These are phyloP conservation scores for Prionailurus viverrinus DNA, from an alignment of 2,113 vertebrate species.

Conservation along the genomic window DNA sequence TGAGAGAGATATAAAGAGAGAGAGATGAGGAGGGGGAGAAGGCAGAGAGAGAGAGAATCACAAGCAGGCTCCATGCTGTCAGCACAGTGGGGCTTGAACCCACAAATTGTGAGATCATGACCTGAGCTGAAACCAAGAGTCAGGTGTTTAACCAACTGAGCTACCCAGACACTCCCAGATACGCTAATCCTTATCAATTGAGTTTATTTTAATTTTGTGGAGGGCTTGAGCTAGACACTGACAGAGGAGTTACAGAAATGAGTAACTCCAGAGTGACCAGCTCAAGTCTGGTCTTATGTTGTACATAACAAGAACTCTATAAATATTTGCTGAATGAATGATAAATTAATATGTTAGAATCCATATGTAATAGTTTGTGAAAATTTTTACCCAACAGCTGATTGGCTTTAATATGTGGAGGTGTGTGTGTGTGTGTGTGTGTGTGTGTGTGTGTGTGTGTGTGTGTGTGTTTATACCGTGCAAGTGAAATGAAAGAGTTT, in stretches of 20 bases:
- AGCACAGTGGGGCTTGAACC: too few species aligned
- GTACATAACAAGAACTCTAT: background rate
- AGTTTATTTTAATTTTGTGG: background rate
- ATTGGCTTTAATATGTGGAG: background rate
- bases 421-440: background rate
- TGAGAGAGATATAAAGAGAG: too few species aligned
- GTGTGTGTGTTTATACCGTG: background rate
- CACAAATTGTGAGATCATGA: too few species aligned
- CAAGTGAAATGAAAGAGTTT: background rate
- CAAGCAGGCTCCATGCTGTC: too few species aligned
- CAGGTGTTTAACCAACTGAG: too few species aligned
- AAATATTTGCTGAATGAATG: conserved; percentile 27
- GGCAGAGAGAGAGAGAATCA: too few species aligned
- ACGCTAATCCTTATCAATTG: background rate
- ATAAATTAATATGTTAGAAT: background rate
- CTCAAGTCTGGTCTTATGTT: background rate
- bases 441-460: background rate
- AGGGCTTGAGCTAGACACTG: background rate
- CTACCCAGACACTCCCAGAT: background rate
- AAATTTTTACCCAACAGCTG: background rate
- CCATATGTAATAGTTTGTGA: background rate
- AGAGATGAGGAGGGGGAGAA: too few species aligned
- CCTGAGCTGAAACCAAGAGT: too few species aligned
- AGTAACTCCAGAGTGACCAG: background rate
- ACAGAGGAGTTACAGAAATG: background rate